These are phyloP conservation scores for Sander lucioperca DNA, from an alignment of 2,113 vertebrate species.

Conservation along the genomic window DNA sequence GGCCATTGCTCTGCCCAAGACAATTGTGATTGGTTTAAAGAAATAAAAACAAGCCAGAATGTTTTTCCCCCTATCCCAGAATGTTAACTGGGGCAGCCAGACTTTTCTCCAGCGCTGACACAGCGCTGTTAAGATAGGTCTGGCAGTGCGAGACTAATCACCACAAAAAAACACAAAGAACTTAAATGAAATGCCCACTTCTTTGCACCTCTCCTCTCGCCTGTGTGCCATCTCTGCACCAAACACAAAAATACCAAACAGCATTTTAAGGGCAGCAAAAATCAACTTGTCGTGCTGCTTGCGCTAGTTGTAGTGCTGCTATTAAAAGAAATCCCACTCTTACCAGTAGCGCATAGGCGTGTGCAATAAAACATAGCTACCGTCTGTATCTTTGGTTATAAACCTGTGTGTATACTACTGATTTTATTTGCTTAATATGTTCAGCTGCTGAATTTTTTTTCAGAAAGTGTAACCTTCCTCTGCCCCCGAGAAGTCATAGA, in stretches of 20 bases:
- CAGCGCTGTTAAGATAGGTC: too few species aligned
- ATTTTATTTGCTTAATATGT: background rate
- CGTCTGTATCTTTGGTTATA: background rate
- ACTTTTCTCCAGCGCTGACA: too few species aligned
- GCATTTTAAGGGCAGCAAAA: background rate
- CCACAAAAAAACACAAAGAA: background rate
- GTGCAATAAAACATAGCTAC: background rate
- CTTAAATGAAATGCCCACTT: too few species aligned
- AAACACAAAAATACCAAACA: background rate
- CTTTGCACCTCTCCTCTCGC: conserved; percentile 7
- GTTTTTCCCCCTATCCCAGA: too few species aligned
- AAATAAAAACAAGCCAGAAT: too few species aligned
- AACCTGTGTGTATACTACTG: background rate
- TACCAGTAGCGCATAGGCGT: background rate
- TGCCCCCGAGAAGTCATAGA: background rate
- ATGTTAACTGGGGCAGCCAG: too few species aligned
- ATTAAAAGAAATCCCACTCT: background rate
- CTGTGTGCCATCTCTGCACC: background rate
- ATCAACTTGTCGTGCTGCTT: background rate
- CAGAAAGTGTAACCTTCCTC: background rate
- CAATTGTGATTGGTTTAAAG: too few species aligned
- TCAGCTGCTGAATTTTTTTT: background rate
- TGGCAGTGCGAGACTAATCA: too few species aligned
- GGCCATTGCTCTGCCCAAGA: too few species aligned
- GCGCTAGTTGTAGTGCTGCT: background rate